Evolutionary conservation across 2,888 invertebrate genomes (phyloP), one percentile per base, ranked within the genome.

Genomic region (Leptopterna dolabrata): DNA sequence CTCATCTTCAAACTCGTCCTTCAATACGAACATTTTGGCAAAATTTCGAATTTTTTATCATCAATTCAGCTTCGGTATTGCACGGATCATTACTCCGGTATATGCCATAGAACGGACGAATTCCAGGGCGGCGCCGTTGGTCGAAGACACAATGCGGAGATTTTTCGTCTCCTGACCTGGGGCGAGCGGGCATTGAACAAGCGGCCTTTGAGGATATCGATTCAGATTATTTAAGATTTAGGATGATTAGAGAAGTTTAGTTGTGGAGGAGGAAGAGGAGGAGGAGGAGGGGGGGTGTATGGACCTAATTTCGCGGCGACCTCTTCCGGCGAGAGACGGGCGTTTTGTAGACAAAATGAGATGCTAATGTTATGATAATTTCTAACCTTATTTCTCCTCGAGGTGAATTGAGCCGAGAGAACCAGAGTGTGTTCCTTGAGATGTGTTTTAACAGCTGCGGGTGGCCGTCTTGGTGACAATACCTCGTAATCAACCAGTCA

Each of bases 401-500:
- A 30, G 83, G 7, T 70, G 83, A 70, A 83, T 83, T 47, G 83
- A 83, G 70, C 30, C 41, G 63, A 82, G 63, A 29, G 36, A 82
- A 82, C 82, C 24, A 36, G 55, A 70, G 63, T 70, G 29, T 51
- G 83, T 85, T 76, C 85, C 85, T 85, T 85, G 47, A 85, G 85
- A 85, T 85, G 51, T 86, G 86, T 86, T 86, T 86, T 78, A 80
- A 86, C 86, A 86, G 86, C 86, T 86, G 86, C 80, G 78, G 76
- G 86, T 76, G 76, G 86, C 73, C 86, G 51, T 76, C 86, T 86
- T 63, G 36, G 86, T 76, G 36, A 86, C 86, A 86, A 86, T 86
- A 86, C 55, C 36, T 73, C 73, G 55, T 86, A 86, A 86, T 86
- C 86, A 86, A 78, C 80, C 70, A 76, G 36, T 36, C 73, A 41